Evolutionary conservation across 2,797 vertebrate genomes (phyloP), one percentile per base, ranked within the genome.

Genomic region (Chelonia mydas): DNA sequence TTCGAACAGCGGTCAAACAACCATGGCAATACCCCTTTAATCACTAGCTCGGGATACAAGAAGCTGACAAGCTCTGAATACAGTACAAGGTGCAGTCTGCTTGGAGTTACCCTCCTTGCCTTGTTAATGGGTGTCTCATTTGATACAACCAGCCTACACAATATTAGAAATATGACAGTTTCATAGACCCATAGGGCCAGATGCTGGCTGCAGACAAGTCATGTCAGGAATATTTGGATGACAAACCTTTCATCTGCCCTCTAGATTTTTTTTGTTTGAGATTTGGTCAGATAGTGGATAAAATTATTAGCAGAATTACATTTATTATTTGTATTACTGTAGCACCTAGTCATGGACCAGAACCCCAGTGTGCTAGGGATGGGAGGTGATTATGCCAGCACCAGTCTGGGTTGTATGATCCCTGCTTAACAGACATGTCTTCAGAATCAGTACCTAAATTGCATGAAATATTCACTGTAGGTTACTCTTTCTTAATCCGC

Each of bases 21-120:
- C 12, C 83, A 23, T n/a, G 8, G 53, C 59, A 5, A 59, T n/a
- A 28, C 33, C 7, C 11, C 79, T 68, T 54, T 80, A 74, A 81
- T 21, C 13, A 33, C 84, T 68, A 84, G 78, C 8, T 11, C 55
- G 72, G 13, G 19, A 47, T 3, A 5, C 3, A 8, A 50, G 84
- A 1, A 76, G 5, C 84, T 77, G 90, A 55, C 68, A 49, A 59
- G 53, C 9, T 16, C 47, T 11, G 76, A 93, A 25, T 11, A 81
- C 50, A 55, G 88, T 82, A 7, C 0, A 0, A 15, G 13, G 79
- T 85, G 23, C 2, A 7, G 25, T 17, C 27, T 53, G 78, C 57
- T 23, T n/a, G 4, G 51, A 3, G 2, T 1, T 0, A 0, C 13
- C 5, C 0, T 37, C n/a, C 47, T 1, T 50, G 2, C 1, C 68